Evolutionary conservation across 2,888 invertebrate species (phyloP).

Genomic region (Drosophila aldrichi): DNA sequence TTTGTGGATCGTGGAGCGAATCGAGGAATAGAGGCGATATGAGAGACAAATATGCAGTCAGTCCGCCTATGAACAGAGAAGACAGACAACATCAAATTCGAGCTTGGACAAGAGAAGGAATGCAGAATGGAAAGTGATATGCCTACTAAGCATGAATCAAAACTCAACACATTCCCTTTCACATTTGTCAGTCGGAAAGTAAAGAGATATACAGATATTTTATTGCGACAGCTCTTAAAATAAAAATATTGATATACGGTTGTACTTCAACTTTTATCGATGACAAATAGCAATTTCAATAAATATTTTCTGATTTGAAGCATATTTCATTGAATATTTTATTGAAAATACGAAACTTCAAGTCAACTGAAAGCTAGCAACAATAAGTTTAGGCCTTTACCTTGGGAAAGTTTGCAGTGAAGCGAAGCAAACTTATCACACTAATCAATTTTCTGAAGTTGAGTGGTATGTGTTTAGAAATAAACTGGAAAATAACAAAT

Average conservation of each 20-base stretch:
- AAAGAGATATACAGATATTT: background rate
- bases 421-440: background rate
- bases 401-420: background rate
- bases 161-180: background rate
- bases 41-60: too few relatives aligned
- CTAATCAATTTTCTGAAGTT: background rate
- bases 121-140: too few relatives aligned
- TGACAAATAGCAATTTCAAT: background rate
- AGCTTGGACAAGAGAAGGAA: too few relatives aligned
- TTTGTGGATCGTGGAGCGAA: too few relatives aligned
- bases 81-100: too few relatives aligned
- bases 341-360: background rate
- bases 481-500: constrained; percentile 15
- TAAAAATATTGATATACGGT: background rate
- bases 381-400: background rate
- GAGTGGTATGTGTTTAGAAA: background rate
- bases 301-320: background rate
- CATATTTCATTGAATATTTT: background rate
- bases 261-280: background rate
- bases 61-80: too few relatives aligned
- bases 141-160: background rate
- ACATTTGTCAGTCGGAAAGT: background rate
- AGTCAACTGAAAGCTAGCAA: background rate
- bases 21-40: too few relatives aligned
- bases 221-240: background rate